Base-by-base conservation (phyloP, 2,888 invertebrate species). In the Trichogramma evanescens region DNA sequence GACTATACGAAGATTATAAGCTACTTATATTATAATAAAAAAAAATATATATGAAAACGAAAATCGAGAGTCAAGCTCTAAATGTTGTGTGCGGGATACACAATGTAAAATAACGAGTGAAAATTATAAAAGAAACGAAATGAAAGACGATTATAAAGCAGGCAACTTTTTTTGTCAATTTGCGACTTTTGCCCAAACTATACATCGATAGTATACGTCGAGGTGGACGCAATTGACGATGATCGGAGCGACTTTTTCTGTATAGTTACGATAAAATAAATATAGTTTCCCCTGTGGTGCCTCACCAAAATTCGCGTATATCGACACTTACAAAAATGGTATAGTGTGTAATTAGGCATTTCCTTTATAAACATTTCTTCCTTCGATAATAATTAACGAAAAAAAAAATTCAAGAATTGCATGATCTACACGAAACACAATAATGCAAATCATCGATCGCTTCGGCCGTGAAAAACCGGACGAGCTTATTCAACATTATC, bases 281-380 rank as follows among this genome's bases (percentile, higher is more conserved):
- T 26, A 61, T 61, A 60, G 62, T 59, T 54, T 64, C 64, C 64
- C 64, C 64, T 59, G 61, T 65, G 64, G 64, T 65, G 64, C 64
- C 64, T 65, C 64, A 54, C 64, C 64, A 63, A 63, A 63, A 60
- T 59, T 65, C 63, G 61, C 60, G 26, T 40, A 49, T 49, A 56
- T 41, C 40, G 9, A 46, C 49, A 56, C 10, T 41, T 56, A 56
- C 43, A 56, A 7, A 40, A 7, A 45, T 58, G 58, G 58, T 64
- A 62, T 59, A 62, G 26, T 26, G 46, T 42, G 54, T 57, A 62
- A 59, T 57, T 62, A 62, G 60, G 45, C 56, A 59, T 54, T 64
- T 57, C 54, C 45, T 56, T 61, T 56, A 62, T 42, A 54, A 56
- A 58, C 56, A 58, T 54, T 10, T 46, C 54, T 56, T 53, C 50